Evolutionary conservation across 2,888 invertebrate species (phyloP).

Genomic region (Folsomia manolachei): DNA sequence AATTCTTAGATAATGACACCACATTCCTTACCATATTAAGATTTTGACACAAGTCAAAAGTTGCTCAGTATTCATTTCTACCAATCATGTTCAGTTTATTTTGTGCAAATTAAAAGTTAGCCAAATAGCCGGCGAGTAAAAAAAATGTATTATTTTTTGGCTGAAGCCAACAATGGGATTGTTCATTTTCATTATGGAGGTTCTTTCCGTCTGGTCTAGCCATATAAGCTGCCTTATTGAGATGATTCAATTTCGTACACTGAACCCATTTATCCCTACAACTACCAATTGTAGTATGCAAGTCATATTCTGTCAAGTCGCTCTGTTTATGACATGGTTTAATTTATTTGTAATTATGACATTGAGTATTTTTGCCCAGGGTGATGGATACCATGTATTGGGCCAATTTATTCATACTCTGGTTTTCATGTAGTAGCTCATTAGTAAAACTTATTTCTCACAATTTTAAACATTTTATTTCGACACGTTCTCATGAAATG

Average conservation of each 20-base stretch:
- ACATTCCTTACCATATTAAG: background rate
- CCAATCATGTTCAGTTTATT: background rate
- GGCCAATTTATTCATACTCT: too few relatives aligned
- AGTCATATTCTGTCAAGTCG: too few relatives aligned
- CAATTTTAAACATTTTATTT: background rate
- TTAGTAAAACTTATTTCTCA: background rate
- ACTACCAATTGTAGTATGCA: background rate
- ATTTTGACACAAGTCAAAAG: background rate
- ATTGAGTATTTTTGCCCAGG: too few relatives aligned
- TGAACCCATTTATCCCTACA: background rate
- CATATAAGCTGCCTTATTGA: background rate
- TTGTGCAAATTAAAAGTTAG: background rate
- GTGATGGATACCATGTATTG: too few relatives aligned
- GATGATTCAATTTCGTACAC: background rate
- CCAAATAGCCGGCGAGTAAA: background rate
- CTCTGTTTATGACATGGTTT: too few relatives aligned
- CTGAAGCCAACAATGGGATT: background rate
- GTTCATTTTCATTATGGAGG: background rate
- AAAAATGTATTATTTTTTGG: too few relatives aligned
- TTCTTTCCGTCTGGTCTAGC: background rate
- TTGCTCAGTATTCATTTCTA: too few relatives aligned
- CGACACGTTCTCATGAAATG: background rate
- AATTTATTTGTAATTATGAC: too few relatives aligned
- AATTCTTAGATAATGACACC: background rate
- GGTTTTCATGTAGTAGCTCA: background rate